Evolutionary conservation across 2,797 vertebrate species (phyloP), one percentile per base, ranked within the genome.

Genomic region (Phyllotis vaccarum): DNA sequence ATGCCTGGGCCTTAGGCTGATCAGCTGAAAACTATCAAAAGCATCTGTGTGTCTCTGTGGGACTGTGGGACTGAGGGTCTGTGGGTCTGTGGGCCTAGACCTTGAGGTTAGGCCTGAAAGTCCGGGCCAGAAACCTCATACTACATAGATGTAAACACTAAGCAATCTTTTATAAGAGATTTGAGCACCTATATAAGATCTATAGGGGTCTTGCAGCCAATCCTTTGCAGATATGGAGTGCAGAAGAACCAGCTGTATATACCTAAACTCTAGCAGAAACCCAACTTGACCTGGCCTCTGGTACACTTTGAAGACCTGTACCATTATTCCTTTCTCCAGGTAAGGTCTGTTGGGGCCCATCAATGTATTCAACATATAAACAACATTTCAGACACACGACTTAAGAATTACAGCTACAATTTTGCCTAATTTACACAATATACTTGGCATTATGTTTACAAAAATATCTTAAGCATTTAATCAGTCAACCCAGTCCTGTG

Each of bases 401-500:
- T 49, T 89, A n/a, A 75, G 31, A 62, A 76, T 75, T 74, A 58
- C 19, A 46, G 21, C 75, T 78, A 6, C 27, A 52, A 3, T 88
- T 93, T 82, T 64, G 40, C 43, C 58, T 78, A 40, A 29, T 62
- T 62, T 75, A 11, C 54, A 9, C 87, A 70, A 76, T 78, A 83
- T 86, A 70, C 46, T 86, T 70, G 70, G 64, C 64, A 54, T 16
- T 54, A n/a, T 3, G 3, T 80, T 93, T 70, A 43, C 21, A 34
- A 13, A 64, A 89, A 88, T 82, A 79, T 29, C 1, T 74, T 10
- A 79, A 78, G 76, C 14, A 64, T 78, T 95, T 82, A 86, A 83
- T 85, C n/a, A 86, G 46, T 75, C 54, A 85, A 40, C 68, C 89
- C 58, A 64, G 93, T 92, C 93, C 29, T 66, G 21, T 37, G 70